Evolutionary conservation across 2,888 invertebrate species (phyloP), one percentile per base, ranked within the genome.

Genomic region (Acronicta aceris): DNA sequence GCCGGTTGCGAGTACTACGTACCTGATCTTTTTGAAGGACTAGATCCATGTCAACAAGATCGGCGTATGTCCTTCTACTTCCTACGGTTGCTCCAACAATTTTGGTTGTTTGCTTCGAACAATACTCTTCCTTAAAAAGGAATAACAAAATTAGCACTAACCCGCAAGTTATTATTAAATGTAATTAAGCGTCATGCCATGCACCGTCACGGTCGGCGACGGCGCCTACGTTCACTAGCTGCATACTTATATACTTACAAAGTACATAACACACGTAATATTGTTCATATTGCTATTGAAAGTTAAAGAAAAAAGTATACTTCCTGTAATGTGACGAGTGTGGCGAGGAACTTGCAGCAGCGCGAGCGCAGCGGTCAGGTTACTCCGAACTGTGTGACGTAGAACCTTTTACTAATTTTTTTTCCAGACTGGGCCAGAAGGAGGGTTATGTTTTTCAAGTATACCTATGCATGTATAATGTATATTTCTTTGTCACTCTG

Each of bases 201-300:
- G 58, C 52, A 15, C 33, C 71, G 70, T 64, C 65, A 75, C 70
- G 76, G 70, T 42, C 58, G 51, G 40, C 13, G 70, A 40, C 58
- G 51, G 40, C 13, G 65, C 38, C 13, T 41, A 36, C 72, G 51
- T 49, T 75, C 76, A 50, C 76, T 46, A 47, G 27, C n/a, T n/a
- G n/a, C 72, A 45, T 61, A 58, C 50, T 50, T 48, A 57, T 45
- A 52, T 51, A 70, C 49, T 38, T 45, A 58, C 38, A 30, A 30
- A 52, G n/a, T 30, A 70, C 51, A 62, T 64, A 70, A 71, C 48
- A 75, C 58, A 46, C 33, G 54, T 71, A 66, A 71, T 54, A 61
- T 40, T 17, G 46, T 27, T 16, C 53, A 16, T 13, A 13, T 13
- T 46, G 45, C 36, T 65, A 65, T 70, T 70, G 61, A 71, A 70